Evolutionary conservation across 2,113 vertebrate species (phyloP).

Genomic region (Nansenia antarctica): DNA sequence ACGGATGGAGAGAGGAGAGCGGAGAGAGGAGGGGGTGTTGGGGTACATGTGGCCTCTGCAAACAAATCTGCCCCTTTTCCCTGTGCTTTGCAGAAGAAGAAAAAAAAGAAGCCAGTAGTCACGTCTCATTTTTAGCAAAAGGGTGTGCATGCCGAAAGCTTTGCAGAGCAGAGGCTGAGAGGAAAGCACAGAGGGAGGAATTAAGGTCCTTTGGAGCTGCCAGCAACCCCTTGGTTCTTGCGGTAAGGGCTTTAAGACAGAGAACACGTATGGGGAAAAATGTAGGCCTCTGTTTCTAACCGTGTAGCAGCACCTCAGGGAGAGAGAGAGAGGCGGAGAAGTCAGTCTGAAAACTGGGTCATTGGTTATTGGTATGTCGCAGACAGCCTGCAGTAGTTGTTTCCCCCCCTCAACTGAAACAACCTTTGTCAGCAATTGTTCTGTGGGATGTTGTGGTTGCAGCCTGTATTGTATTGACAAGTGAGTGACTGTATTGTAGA

Average conservation of each 20-base stretch:
- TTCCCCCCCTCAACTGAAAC: background rate
- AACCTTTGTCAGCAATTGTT: background rate
- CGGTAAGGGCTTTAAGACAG: slow-evolving; percentile 18
- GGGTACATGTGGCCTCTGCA: slow-evolving; percentile 18
- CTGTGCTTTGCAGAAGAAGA: slow-evolving; percentile 30
- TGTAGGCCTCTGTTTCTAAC: slow-evolving; percentile 23
- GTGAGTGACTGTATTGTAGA: background rate
- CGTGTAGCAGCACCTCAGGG: slow-evolving; percentile 31
- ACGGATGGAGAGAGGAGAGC: background rate
- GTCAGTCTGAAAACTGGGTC: slow-evolving; percentile 38
- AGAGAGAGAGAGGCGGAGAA: background rate
- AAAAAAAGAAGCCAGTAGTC: slow-evolving; percentile 17
- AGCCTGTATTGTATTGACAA: background rate
- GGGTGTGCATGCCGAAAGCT: slow-evolving; percentile 25
- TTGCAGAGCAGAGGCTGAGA: slow-evolving; percentile 16
- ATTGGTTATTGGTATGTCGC: slow-evolving; percentile 34
- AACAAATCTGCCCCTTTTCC: slow-evolving; percentile 39
- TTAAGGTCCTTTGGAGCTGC: background rate
- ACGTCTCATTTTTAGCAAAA: slow-evolving; percentile 16
- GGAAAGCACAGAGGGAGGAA: slow-evolving; percentile 12
- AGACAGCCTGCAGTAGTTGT: slow-evolving; percentile 2
- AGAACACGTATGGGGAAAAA: slow-evolving; percentile 12
- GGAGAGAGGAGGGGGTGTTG: background rate
- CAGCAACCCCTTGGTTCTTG: background rate
- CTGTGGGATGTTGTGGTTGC: background rate